phyloP scores from a whole-genome alignment of 2,113 vertebrate genomes.

The Ammodytes dubius region DNA sequence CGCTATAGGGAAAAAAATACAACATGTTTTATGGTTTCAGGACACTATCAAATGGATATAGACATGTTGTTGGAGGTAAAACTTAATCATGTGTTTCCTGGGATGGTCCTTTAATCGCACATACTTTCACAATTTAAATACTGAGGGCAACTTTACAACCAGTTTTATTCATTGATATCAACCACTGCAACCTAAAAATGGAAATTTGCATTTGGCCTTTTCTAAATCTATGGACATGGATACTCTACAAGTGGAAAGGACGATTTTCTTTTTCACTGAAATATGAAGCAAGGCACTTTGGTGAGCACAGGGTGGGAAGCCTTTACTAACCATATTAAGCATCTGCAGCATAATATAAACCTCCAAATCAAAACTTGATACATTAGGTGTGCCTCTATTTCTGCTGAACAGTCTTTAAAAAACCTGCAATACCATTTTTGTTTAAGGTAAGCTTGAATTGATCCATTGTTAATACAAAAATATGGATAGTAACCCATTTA shows the following conservation, averaged over 20 bases:
- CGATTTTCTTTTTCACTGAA: not conserved
- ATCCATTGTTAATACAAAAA: not conserved
- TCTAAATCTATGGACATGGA: not conserved
- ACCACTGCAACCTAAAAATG: not conserved
- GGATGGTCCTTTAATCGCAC: not conserved
- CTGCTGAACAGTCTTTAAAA: not conserved
- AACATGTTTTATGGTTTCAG: not conserved
- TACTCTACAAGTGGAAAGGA: not conserved
- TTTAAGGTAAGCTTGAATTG: not conserved
- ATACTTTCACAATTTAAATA: not conserved
- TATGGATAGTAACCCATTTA: not conserved
- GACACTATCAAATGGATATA: not conserved
- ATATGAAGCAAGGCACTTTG: not conserved
- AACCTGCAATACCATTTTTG: not conserved
- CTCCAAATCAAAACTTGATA: not conserved
- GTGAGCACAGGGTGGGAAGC: no score
- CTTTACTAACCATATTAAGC: no score
- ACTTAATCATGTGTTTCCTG: not conserved
- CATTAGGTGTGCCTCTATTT: no score
- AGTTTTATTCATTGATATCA: no score
- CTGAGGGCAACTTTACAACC: not conserved
- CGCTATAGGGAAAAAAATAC: slow-evolving; percentile 10
- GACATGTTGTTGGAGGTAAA: not conserved
- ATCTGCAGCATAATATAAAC: not conserved
- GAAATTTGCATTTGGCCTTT: not conserved